Base-by-base conservation (phyloP, 2,113 vertebrate species). In the Microtus richardsoni region DNA sequence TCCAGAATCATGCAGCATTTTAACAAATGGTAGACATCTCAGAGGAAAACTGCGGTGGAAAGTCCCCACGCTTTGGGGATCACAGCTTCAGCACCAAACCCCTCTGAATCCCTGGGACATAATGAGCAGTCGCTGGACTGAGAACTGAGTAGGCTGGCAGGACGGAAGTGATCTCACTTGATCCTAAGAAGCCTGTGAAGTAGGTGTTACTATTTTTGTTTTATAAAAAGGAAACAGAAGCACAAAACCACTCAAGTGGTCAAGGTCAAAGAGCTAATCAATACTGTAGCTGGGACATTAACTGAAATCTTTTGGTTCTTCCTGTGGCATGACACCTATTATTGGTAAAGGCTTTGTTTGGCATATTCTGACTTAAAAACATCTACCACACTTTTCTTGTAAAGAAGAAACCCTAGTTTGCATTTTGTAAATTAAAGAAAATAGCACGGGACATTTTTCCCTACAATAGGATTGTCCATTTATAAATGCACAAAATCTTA, bases 351-450 rank as follows among this genome's bases (percentile, higher is more conserved):
- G 74, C 62, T 62, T 68, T 47, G 2, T 49, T 88, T 30, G 64
- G 26, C 14, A 64, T 58, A 92, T 60, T 80, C 58, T 28, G 24
- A 82, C 86, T 86, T 84, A 64, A 89, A 79, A 85, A 10, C 41
- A 68, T 19, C 62, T 47, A 47, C 64, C 4, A 70, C 0, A 30
- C 47, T 73, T 21, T 13, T 80, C n/a, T 89, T 73, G 12, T 66
- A 58, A 91, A 95, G 14, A 82, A 86, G 16, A 96, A 95, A 47
- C 3, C n/a, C 17, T 89, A 73, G 64, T 84, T 73, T 93, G 58
- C 49, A 54, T 75, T 89, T 90, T 78, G 17, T 52, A 87, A 83
- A 19, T 52, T 17, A 13, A 68, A 70, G 22, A 24, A 52, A 39
- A 75, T 66, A 41, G 22, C 24, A 39, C 1, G 10, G 1, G 33